Evolutionary conservation across 2,113 vertebrate species (phyloP).

Genomic region (Kobus ellipsiprymnus): DNA sequence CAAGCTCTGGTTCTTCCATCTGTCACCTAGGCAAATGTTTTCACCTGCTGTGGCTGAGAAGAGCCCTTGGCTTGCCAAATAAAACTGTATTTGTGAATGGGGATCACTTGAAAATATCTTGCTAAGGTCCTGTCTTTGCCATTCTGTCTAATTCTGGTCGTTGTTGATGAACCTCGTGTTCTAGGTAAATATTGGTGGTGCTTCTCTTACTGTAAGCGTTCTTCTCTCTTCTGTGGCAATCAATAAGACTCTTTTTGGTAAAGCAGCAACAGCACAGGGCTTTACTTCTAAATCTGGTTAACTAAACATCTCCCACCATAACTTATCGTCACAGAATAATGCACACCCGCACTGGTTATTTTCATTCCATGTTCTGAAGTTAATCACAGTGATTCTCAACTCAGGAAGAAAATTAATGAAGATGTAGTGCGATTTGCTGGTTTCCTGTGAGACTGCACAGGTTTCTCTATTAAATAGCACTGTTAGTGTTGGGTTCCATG

Average conservation of each 20-base stretch:
- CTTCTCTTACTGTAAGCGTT: background rate
- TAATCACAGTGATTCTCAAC: background rate
- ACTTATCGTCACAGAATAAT: background rate
- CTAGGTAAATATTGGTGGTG: background rate
- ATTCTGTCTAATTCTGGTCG: background rate
- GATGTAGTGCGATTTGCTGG: background rate
- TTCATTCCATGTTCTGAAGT: background rate
- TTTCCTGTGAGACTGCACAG: background rate
- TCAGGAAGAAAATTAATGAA: background rate
- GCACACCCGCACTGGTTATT: background rate
- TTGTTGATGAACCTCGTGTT: background rate
- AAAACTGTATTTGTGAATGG: background rate
- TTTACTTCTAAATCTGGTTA: background rate
- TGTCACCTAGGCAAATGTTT: background rate
- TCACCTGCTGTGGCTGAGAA: background rate
- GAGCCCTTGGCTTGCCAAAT: background rate
- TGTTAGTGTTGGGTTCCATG: background rate
- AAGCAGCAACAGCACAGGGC: background rate
- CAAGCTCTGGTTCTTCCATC: background rate
- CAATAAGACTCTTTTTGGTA: background rate
- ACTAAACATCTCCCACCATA: background rate
- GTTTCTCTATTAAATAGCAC: background rate
- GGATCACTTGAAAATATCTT: background rate
- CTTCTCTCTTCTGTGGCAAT: background rate
- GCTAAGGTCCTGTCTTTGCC: background rate